Conservation (phyloP, 2,797 vertebrate genomes). For the Austrolebias charrua region DNA sequence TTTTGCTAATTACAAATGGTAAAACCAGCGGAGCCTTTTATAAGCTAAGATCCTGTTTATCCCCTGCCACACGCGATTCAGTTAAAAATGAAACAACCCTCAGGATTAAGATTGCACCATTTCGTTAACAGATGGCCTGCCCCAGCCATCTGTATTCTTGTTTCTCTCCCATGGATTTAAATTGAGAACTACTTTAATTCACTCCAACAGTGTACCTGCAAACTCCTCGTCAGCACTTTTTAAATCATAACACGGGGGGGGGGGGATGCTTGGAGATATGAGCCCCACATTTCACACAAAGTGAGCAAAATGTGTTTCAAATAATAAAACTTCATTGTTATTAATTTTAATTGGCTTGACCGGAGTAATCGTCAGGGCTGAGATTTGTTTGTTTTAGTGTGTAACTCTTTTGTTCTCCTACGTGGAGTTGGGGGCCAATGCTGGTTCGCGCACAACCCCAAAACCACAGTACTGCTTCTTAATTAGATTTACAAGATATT, state of each 20-base stretch:
- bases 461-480: constrained; percentile 76
- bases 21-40: constrained; percentile 79
- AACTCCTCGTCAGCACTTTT: constrained; percentile 39
- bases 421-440: constrained; percentile 52
- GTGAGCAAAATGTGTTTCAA: constrained; percentile 46
- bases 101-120: constrained; percentile 74
- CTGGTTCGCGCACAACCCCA: constrained; percentile 69
- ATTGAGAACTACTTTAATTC: constrained; percentile 50
- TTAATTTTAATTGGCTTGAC: constrained; percentile 65
- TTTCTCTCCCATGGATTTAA: constrained; percentile 34
- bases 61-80: constrained; percentile 76
- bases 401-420: constrained; percentile 61
- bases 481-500: constrained; percentile 82
- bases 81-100: constrained; percentile 76
- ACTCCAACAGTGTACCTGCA: constrained; percentile 42
- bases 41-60: constrained; percentile 74
- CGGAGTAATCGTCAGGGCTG: constrained; percentile 44
- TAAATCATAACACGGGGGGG: constrained; percentile 23
- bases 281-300: constrained; percentile 52
- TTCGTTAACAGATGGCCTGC: constrained; percentile 76
- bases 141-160: constrained; percentile 59
- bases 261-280: constrained; percentile 18
- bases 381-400: constrained; percentile 55
- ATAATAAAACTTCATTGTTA: constrained; percentile 55
- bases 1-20: constrained; percentile 81